Conservation (phyloP, 2,888 invertebrate genomes). For the Metellina segmentata region DNA sequence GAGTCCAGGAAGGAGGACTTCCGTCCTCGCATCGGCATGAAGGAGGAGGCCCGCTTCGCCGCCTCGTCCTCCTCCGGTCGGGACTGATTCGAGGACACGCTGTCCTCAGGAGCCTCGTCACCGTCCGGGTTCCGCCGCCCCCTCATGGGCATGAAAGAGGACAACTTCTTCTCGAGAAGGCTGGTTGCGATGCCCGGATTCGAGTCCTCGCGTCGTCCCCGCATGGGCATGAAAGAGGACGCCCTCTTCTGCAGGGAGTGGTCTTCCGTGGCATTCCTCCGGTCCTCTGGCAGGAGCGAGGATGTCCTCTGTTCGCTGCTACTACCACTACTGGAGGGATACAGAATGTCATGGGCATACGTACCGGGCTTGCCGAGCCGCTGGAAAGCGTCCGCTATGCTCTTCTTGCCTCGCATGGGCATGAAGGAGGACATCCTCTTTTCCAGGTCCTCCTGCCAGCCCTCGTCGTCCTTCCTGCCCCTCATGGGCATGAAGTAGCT, state of each 20-base stretch:
- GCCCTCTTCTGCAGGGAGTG: conserved; percentile 34
- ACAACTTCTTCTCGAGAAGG: conserved; percentile 28
- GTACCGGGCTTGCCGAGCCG: conserved; percentile 55
- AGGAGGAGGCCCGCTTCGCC: conserved; percentile 31
- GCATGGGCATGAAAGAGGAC: conserved; percentile 45
- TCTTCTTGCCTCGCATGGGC: conserved; percentile 75
- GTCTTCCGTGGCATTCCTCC: not conserved
- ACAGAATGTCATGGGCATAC: conserved; percentile 53
- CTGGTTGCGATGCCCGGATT: not conserved
- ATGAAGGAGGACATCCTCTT: conserved; percentile 73
- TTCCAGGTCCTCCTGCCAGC: conserved; percentile 33
- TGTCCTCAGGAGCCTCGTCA: not conserved
- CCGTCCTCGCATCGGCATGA: conserved; percentile 66
- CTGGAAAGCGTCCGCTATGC: conserved; percentile 4
- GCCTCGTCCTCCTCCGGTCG: not conserved
- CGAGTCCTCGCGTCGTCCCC: conserved; percentile 22
- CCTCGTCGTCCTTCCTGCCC: conserved; percentile 66
- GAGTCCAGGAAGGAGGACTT: not conserved
- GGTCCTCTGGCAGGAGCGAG: not conserved
- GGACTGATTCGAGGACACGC: no score
- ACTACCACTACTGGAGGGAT: conserved; percentile 49
- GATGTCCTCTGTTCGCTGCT: conserved; percentile 31
- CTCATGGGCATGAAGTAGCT: conserved; percentile 75
- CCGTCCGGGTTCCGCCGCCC: not conserved
- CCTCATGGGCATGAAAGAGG: conserved; percentile 67